Evolutionary conservation across 2,888 invertebrate species (phyloP).

Genomic region (Tenthredo distinguenda): DNA sequence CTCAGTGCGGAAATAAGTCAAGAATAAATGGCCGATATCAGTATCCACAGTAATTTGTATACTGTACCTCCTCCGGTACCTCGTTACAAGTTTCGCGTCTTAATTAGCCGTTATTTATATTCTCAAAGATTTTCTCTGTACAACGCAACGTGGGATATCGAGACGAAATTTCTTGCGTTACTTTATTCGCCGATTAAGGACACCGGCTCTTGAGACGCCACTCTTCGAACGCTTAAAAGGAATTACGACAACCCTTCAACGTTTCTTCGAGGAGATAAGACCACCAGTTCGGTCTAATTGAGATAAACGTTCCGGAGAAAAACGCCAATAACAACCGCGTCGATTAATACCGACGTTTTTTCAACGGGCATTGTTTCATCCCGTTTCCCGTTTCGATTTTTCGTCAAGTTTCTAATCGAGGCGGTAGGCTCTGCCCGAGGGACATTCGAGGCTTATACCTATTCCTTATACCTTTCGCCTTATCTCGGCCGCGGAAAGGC

Average conservation of each 20-base stretch:
- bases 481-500: conserved; percentile 29
- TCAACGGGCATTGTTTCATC: not conserved
- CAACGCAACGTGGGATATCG: not conserved
- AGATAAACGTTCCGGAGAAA: not conserved
- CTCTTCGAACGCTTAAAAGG: not conserved
- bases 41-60: not conserved
- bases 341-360: not conserved
- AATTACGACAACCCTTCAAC: not conserved
- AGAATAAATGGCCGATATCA: not conserved
- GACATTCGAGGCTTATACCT: not conserved
- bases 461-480: not conserved
- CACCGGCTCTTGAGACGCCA: not conserved
- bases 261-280: not conserved
- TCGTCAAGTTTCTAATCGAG: not conserved
- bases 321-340: not conserved
- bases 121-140: not conserved
- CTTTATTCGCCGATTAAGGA: not conserved
- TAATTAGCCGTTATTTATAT: not conserved
- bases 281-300: not conserved
- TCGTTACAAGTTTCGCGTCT: not conserved
- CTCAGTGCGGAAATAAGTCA: not conserved
- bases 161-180: not conserved
- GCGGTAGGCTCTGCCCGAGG: not conserved
- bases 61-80: not conserved
- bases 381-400: not conserved